phyloP scores from a whole-genome alignment of 2,888 invertebrate genomes.

The Hemaris fuciformis region DNA sequence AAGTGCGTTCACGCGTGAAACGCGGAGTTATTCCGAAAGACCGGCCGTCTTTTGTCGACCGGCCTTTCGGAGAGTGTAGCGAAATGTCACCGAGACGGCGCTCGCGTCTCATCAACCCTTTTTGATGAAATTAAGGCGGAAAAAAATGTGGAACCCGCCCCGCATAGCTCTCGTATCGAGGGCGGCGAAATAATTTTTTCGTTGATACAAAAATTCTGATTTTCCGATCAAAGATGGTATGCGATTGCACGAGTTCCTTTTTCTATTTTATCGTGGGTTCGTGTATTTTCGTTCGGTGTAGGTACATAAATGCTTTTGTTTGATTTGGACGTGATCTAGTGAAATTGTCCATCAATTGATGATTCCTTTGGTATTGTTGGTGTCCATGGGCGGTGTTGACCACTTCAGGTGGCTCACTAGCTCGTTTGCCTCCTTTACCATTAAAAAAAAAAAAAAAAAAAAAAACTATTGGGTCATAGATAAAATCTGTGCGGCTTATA shows the following conservation, averaged over 20 bases:
- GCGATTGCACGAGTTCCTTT: not conserved
- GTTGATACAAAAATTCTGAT: not conserved
- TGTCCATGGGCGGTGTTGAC: no score
- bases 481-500: not conserved
- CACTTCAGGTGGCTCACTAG: no score
- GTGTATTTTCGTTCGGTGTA: not conserved
- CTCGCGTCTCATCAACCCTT: not conserved
- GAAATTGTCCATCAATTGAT: no score
- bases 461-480: no score
- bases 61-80: not conserved
- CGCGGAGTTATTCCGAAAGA: slow-evolving; percentile 7
- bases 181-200: not conserved
- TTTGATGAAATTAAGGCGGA: not conserved
- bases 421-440: no score
- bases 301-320: not conserved
- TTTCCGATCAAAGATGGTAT: slow-evolving; percentile 4
- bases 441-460: no score
- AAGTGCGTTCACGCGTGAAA: slow-evolving; percentile 10
- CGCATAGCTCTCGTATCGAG: not conserved
- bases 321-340: not conserved
- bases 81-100: not conserved
- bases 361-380: no score
- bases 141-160: not conserved
- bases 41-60: not conserved
- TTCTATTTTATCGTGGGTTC: not conserved